Base-by-base conservation (phyloP, 2,888 invertebrate genomes). In the Xestobium rufovillosum region DNA sequence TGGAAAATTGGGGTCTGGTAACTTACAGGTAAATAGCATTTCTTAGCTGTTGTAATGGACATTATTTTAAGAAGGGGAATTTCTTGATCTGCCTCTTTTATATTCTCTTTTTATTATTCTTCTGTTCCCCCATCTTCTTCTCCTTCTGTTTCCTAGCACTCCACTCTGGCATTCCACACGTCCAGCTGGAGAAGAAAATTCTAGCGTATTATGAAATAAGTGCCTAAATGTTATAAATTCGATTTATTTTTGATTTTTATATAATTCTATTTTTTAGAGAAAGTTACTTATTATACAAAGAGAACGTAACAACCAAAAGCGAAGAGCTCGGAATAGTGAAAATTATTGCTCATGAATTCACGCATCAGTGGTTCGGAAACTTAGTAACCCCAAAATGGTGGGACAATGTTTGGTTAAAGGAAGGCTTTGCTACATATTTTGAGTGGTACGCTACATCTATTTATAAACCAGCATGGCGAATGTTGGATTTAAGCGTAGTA, bases 1-100 rank as follows among this genome's bases (percentile, higher is more conserved):
- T 90, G 89, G 89, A 90, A 57, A 91, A 90, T 59, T 90, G 90
- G 89, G 91, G 90, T 3, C 63, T 90, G 28, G 79, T 86, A 17
- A 83, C 84, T 2, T 87, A 83, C 66, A 72, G 71, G 76, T 78
- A 56, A 50, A 40, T 30, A 11, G 19, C 2, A 38, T 11, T 10
- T 14, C 8, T 36, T 32, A 36, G 14, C n/a, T n/a, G n/a, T n/a
- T n/a, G n/a, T n/a, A n/a, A n/a, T n/a, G n/a, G n/a, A n/a, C n/a
- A n/a, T n/a, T n/a, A n/a, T n/a, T n/a, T n/a, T n/a, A n/a, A n/a
- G n/a, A n/a, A n/a, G n/a, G n/a, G n/a, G n/a, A n/a, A n/a, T n/a
- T n/a, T n/a, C n/a, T n/a, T n/a, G n/a, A n/a, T n/a, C n/a, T n/a
- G n/a, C n/a, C n/a, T n/a, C n/a, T n/a, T n/a, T n/a, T n/a, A n/a